Evolutionary conservation across 2,888 invertebrate genomes (phyloP).

Genomic region (Zelleria hepariella): DNA sequence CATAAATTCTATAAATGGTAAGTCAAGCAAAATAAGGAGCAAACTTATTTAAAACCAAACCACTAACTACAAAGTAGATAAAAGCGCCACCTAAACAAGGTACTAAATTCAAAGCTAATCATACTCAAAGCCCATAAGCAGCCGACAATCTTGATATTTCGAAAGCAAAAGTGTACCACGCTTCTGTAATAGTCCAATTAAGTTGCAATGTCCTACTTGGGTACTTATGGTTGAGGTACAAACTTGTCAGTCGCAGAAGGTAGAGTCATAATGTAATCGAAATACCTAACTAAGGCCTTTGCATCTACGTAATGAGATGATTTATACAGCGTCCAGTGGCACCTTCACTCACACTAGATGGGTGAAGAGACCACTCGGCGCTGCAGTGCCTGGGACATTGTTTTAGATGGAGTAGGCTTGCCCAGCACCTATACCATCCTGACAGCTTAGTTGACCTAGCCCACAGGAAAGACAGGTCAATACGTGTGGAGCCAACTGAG

Average conservation of each 20-base stretch:
- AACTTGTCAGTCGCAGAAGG: neutral
- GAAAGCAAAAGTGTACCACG: slow-evolving; percentile 15
- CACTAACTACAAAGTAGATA: neutral
- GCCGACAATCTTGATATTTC: slow-evolving; percentile 18
- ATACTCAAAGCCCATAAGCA: neutral
- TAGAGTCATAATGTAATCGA: neutral
- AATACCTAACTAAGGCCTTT: too few relatives aligned
- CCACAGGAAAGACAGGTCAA: too few relatives aligned
- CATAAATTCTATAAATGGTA: neutral
- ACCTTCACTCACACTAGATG: too few relatives aligned
- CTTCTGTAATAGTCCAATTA: slow-evolving; percentile 14
- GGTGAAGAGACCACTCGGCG: too few relatives aligned
- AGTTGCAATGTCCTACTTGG: slow-evolving; percentile 6
- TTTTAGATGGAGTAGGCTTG: too few relatives aligned
- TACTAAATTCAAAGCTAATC: neutral
- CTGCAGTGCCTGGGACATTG: too few relatives aligned
- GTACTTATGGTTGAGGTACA: slow-evolving; percentile 2
- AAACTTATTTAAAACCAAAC: neutral
- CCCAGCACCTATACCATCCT: too few relatives aligned
- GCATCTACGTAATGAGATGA: too few relatives aligned
- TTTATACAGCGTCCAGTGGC: too few relatives aligned
- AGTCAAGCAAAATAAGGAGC: neutral
- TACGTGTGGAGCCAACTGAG: too few relatives aligned
- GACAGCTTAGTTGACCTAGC: too few relatives aligned
- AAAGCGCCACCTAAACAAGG: neutral